phyloP scores from a whole-genome alignment of 92 coral and sea anemone species.

The Virgularia gustaviana region DNA sequence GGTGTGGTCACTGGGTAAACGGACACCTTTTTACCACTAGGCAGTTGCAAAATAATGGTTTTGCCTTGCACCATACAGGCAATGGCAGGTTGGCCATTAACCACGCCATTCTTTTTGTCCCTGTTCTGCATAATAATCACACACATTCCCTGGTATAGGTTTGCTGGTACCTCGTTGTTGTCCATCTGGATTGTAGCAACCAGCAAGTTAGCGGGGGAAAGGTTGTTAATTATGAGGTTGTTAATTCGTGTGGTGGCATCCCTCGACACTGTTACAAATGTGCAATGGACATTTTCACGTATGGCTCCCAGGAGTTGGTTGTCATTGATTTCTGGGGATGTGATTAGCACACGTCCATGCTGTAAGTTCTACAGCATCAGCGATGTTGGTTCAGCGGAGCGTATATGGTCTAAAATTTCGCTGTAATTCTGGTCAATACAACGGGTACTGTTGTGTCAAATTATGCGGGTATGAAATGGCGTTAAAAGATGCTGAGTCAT shows the following conservation, averaged over 20 bases:
- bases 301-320: not conserved
- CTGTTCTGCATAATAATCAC: not conserved
- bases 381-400: not conserved
- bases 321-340: not conserved
- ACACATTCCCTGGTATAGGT: not conserved
- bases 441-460: not conserved
- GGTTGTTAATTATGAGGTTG: not conserved
- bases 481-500: not conserved
- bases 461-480: not conserved
- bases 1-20: not conserved
- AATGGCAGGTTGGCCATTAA: no score
- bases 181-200: slow-evolving; percentile 16
- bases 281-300: not conserved
- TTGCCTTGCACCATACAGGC: not conserved
- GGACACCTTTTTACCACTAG: not conserved
- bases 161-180: not conserved
- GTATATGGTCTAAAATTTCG: not conserved
- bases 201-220: not conserved
- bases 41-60: not conserved
- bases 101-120: slow-evolving; percentile 8
- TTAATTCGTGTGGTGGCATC: slow-evolving; percentile 4
- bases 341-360: not conserved
- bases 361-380: not conserved
- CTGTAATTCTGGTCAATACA: slow-evolving; percentile 7
- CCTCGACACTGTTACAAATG: slow-evolving; percentile 18